Evolutionary conservation across 1,140 invertebrate genomes (phyloP).

Genomic region (Drosophila takahashii): DNA sequence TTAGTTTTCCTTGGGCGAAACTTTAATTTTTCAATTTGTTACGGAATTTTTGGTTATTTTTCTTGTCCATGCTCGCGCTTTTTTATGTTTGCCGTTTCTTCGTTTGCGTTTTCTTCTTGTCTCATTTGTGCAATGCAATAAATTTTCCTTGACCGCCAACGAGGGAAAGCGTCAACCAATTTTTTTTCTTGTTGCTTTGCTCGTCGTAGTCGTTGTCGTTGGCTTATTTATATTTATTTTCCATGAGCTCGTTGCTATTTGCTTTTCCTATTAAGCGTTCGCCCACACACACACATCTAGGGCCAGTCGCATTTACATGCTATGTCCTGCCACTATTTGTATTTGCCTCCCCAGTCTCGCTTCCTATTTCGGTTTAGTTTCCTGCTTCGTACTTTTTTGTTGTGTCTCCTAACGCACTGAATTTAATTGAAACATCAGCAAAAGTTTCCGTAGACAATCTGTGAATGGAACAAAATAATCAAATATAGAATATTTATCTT

Average conservation of each 20-base stretch:
- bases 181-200: slow-evolving; percentile 39
- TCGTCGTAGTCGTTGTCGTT: slow-evolving; percentile 63
- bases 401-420: slow-evolving; percentile 21
- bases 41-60: slow-evolving; percentile 73
- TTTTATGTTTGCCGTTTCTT: slow-evolving; percentile 59
- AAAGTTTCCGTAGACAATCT: slow-evolving; percentile 23
- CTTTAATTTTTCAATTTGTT: slow-evolving; percentile 82
- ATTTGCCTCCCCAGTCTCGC: slow-evolving; percentile 44
- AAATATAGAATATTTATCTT: slow-evolving; percentile 27
- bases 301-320: slow-evolving; percentile 57
- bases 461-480: slow-evolving; percentile 4
- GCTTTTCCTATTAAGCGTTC: slow-evolving; percentile 71
- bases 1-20: slow-evolving; percentile 46
- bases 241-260: slow-evolving; percentile 72
- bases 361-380: slow-evolving; percentile 39
- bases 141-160: slow-evolving; percentile 79
- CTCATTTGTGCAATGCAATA: slow-evolving; percentile 80
- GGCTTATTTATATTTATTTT: slow-evolving; percentile 78
- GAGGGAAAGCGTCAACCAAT: slow-evolving; percentile 71
- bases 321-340: slow-evolving; percentile 67
- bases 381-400: slow-evolving; percentile 5
- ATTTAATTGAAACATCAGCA: slow-evolving; percentile 76
- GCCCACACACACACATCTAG: slow-evolving; percentile 30
- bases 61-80: slow-evolving; percentile 33
- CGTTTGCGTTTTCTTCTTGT: slow-evolving; percentile 51